Evolutionary conservation across 2,797 vertebrate species (phyloP), one percentile per base, ranked within the genome.

Genomic region (Galaxias olidus): DNA sequence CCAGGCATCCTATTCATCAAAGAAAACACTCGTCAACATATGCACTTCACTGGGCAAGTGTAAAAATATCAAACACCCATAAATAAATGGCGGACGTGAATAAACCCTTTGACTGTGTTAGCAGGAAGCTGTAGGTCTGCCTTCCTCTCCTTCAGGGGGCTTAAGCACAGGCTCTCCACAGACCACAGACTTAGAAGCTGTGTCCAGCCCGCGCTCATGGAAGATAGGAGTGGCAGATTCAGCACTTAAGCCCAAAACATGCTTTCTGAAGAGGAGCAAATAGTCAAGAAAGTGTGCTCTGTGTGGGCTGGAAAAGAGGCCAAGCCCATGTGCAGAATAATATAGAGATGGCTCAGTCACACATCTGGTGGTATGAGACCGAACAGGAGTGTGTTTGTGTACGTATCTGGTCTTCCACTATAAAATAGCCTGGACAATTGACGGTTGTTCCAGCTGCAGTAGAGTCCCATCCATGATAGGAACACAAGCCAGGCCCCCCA

Each of bases 191-290:
- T 89, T 86, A 89, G 80, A 75, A 82, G 75, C 46, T 61, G 76
- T 70, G 81, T 77, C 77, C 85, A 83, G 80, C 78, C 76, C 74
- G 57, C 62, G 73, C 64, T 68, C 84, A 81, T 70, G 52, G 77
- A 85, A 80, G 74, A 83, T 81, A 86, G 83, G 3, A 76, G 75
- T 78, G 86, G 84, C 85, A 83, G 89, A 89, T 84, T 84, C 83
- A 80, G 65, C 65, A 65, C 78, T 83, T 60, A 87, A 74, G 83
- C 83, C 84, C 78, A 76, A 71, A 84, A 86, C 82, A 88, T 86
- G 85, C 82, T 88, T 87, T 73, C 73, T 78, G 68, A 56, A 66
- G 50, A 73, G 65, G 70, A 72, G 1, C 10, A 40, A 47, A 20
- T 65, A 30, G 30, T 30, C 30, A 30, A 6, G 30, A n/a, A n/a